phyloP scores from a whole-genome alignment of 1,140 invertebrate genomes.

The Cylas formicarius region DNA sequence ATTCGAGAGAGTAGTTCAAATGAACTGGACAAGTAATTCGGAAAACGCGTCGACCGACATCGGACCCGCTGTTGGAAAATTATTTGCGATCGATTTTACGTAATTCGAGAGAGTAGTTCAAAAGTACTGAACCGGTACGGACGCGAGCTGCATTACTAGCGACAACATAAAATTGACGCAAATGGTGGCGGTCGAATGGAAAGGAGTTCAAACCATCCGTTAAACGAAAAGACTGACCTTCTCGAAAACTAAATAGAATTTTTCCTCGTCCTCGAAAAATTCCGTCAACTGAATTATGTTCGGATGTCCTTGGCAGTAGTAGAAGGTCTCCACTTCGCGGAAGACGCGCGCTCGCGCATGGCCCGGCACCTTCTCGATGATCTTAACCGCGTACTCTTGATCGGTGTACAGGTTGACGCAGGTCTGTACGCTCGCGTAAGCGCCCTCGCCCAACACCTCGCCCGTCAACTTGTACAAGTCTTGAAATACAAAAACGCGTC shows the following conservation, averaged over 20 bases:
- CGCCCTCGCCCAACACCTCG: slow-evolving; percentile 90
- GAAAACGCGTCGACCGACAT: no score
- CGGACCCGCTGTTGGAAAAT: no score
- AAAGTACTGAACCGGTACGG: no score
- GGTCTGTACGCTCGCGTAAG: slow-evolving; percentile 92
- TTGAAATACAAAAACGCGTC: slow-evolving; percentile 45
- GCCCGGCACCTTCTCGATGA: slow-evolving; percentile 91
- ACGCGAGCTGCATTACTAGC: no score
- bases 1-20: no score
- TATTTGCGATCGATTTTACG: no score
- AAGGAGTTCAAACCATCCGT: no score
- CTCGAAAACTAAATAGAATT: slow-evolving; percentile 96
- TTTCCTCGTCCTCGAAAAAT: slow-evolving; percentile 95
- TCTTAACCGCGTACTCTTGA: slow-evolving; percentile 94
- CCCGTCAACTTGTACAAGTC: slow-evolving; percentile 93
- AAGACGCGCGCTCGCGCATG: slow-evolving; percentile 89
- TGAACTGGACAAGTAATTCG: no score
- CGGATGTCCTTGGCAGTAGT: slow-evolving; percentile 92
- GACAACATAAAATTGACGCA: no score
- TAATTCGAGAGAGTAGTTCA: no score
- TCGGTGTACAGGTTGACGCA: slow-evolving; percentile 86
- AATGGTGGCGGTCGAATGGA: no score
- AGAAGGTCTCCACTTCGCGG: slow-evolving; percentile 97
- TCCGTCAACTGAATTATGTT: slow-evolving; percentile 97
- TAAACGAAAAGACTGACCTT: slow-evolving; percentile 53